These are phyloP conservation scores for Lathronympha strigana DNA, from an alignment of 2,888 invertebrate species.

Conservation along the genomic window DNA sequence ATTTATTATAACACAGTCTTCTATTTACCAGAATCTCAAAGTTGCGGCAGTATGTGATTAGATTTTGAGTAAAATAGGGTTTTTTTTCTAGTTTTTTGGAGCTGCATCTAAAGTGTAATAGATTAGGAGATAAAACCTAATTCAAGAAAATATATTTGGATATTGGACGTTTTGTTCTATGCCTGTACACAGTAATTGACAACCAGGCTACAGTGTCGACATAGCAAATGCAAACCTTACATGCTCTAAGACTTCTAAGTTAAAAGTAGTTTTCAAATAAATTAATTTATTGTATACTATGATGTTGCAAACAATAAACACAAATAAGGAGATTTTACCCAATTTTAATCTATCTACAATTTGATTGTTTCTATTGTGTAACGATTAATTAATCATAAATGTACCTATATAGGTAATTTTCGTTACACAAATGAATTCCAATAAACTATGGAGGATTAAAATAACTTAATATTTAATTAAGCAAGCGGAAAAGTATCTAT, in stretches of 20 bases:
- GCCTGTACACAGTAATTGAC: constrained; percentile 41
- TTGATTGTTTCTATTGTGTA: not conserved
- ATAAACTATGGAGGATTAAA: not conserved
- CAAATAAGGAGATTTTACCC: not conserved
- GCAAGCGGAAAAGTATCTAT: not conserved
- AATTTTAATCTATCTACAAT: not conserved
- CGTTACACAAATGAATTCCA: constrained; percentile 1
- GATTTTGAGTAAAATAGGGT: too few species aligned
- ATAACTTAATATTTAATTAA: not conserved
- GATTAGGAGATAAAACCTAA: too few species aligned
- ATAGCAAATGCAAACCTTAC: constrained; percentile 27
- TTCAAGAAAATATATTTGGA: too few species aligned
- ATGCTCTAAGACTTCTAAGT: constrained; percentile 28
- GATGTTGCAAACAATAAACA: not conserved
- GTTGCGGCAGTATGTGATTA: too few species aligned
- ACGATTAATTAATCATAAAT: not conserved
- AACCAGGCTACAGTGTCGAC: constrained; percentile 32
- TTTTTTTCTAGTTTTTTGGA: too few species aligned
- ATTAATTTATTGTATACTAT: constrained; percentile 4
- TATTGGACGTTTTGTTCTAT: constrained; percentile 16
- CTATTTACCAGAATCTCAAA: too few species aligned
- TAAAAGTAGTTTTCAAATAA: constrained; percentile 33
- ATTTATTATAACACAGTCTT: not conserved
- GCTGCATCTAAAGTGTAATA: too few species aligned
- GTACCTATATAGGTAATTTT: not conserved